Percentiles rank a stretch among this genome's conserved stretches.
These are phyloP conservation scores for Euwallacea fornicatus DNA, from an alignment of 1,140 invertebrate genomes.

Conservation along the genomic window DNA sequence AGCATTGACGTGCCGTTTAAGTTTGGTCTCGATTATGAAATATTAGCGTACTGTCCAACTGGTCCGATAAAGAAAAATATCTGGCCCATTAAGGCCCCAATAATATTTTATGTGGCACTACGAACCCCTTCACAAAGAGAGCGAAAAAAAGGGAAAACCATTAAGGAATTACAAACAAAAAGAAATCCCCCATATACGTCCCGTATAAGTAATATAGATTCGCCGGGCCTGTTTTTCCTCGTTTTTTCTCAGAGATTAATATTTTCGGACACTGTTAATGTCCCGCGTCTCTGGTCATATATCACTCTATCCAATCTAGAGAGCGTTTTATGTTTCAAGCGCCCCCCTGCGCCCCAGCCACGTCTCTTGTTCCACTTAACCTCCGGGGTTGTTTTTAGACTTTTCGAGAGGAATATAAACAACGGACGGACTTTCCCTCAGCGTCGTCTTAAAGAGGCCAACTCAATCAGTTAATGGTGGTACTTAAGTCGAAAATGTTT, in stretches of 20 bases:
- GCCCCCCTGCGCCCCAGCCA: not conserved
- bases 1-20: no score
- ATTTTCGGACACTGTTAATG: conserved; percentile 56
- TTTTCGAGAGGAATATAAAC: conserved; percentile 19
- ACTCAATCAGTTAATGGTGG: no score
- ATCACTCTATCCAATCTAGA: conserved; percentile 56
- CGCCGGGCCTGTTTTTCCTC: conserved; percentile 38
- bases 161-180: conserved; percentile 35
- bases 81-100: not conserved
- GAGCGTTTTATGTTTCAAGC: conserved; percentile 53
- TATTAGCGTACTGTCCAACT: not conserved
- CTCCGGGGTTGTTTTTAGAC: conserved; percentile 18
- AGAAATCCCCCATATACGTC: conserved; percentile 33
- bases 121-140: conserved; percentile 8
- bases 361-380: conserved; percentile 23
- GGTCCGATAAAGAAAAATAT: conserved; percentile 4
- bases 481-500: no score
- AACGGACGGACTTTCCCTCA: not conserved
- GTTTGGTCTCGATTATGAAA: no score
- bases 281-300: conserved; percentile 54
- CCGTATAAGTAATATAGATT: conserved; percentile 34
- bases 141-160: conserved; percentile 26
- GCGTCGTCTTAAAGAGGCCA: no score
- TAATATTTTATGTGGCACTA: conserved; percentile 14
- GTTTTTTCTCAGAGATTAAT: conserved; percentile 53